Evolutionary conservation across 2,888 invertebrate species (phyloP).

Genomic region (Scaptomyza cyrtandrae): DNA sequence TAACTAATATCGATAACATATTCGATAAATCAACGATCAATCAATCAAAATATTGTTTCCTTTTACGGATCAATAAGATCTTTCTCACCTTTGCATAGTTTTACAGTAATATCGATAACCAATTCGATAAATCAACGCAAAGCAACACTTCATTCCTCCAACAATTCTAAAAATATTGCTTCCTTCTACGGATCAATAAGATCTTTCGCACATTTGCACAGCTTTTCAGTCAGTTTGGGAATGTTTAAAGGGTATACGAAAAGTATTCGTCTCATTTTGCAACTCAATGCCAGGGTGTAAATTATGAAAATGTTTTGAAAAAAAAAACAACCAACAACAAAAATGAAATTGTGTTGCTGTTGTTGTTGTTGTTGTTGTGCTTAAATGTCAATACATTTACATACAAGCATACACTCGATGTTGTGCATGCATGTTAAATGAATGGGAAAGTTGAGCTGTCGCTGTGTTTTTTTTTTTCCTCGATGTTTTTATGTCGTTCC

Average conservation of each 20-base stretch:
- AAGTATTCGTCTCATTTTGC: conserved; percentile 19
- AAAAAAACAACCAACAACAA: too few relatives aligned
- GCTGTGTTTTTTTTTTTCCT: background rate
- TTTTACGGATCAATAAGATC: too few relatives aligned
- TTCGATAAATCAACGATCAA: background rate
- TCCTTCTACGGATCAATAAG: background rate
- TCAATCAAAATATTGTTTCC: background rate
- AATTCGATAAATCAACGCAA: background rate
- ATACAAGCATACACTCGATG: background rate
- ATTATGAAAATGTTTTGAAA: conserved; percentile 40
- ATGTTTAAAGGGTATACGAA: background rate
- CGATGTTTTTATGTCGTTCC: background rate
- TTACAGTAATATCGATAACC: background rate
- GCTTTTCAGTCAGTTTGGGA: background rate
- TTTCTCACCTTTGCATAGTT: background rate
- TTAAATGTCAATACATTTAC: conserved; percentile 53
- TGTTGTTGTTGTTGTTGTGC: conserved; percentile 14
- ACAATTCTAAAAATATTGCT: background rate
- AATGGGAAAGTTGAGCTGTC: conserved; percentile 48
- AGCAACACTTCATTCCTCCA: background rate
- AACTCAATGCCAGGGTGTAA: conserved; percentile 26
- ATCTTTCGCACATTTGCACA: background rate
- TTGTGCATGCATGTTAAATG: conserved; percentile 11
- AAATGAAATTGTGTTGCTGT: conserved; percentile 5
- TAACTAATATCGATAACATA: background rate